Base-by-base conservation (phyloP, 1,140 invertebrate genomes). In the Trichoplusia ni region DNA sequence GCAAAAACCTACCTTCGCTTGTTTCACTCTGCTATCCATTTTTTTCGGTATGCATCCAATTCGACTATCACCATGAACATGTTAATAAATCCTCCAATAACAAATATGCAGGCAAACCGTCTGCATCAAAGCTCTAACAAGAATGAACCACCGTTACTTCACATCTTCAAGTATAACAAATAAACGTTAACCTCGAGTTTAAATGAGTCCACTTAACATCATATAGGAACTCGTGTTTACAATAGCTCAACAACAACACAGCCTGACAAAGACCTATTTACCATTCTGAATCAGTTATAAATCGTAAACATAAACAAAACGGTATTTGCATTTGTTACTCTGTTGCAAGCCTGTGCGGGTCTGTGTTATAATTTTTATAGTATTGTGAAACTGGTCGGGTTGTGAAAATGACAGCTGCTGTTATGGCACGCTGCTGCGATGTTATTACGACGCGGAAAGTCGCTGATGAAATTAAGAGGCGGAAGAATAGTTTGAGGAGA, bases 381-480 rank as follows among this genome's bases (percentile, higher is more conserved):
- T 8, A 29, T 29, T 0, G 2, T 31, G 1, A 31, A 18, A n/a
- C 18, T 40, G 5, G 13, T 23, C 18, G 16, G 3, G n/a, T 0
- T 7, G 16, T 38, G n/a, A 64, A 56, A 47, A 80, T 79, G 77
- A 69, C 67, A 7, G 68, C 62, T 35, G 49, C 62, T 14, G 33
- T 76, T 11, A 42, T 69, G 13, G 63, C 67, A 4, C 59, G 69
- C 25, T 60, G 64, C 33, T 67, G 76, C 29, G 49, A 69, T 2
- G 58, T 64, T 2, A 35, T 68, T 19, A 46, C 71, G 66, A 59
- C 71, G 3, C 70, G 60, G 14, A 76, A 74, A 49, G 71, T 75
- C 3, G 67, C 63, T 14, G 84, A 83, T 33, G 82, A 84, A 38
- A 83, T 84, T 44, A 77, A 62, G 8, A 75, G 62, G 13, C 69